Conservation (phyloP, 35 echinoderm and acorn worm genomes). For the Acanthaster planci region DNA sequence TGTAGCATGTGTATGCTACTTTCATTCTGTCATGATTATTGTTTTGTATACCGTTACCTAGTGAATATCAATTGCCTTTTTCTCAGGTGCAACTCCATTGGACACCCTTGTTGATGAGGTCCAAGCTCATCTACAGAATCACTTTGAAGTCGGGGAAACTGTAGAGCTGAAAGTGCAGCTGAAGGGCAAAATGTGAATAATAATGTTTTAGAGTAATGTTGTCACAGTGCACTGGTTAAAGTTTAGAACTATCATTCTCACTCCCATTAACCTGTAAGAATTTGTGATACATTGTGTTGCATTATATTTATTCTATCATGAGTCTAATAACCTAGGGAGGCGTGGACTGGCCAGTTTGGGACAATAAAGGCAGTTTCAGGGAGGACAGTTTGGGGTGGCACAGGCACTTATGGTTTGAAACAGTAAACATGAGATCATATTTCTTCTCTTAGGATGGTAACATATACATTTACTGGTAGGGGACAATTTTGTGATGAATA, state of each 20-base stretch:
- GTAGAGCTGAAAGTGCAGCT: slow-evolving; percentile 88
- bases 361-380: too few relatives aligned
- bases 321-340: too few relatives aligned
- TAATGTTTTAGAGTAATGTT: not conserved
- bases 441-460: too few relatives aligned
- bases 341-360: too few relatives aligned
- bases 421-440: too few relatives aligned
- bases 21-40: not conserved
- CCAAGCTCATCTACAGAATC: slow-evolving; percentile 39
- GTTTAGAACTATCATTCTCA: too few relatives aligned
- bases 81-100: slow-evolving; percentile 63
- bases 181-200: slow-evolving; percentile 72
- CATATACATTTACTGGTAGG: too few relatives aligned
- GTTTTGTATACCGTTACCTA: not conserved
- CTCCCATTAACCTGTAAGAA: not conserved
- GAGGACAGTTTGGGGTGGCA: too few relatives aligned
- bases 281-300: not conserved
- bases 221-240: too few relatives aligned
- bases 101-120: slow-evolving; percentile 74
- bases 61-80: not conserved
- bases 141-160: slow-evolving; percentile 70
- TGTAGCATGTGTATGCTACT: not conserved
- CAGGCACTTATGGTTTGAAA: too few relatives aligned
- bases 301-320: too few relatives aligned
- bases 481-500: too few relatives aligned